A percentile compares a stretch with the other conserved stretches of the same genome.
Evolutionary conservation across 2,113 vertebrate species (phyloP).

Genomic region (Megaceryle maxima): DNA sequence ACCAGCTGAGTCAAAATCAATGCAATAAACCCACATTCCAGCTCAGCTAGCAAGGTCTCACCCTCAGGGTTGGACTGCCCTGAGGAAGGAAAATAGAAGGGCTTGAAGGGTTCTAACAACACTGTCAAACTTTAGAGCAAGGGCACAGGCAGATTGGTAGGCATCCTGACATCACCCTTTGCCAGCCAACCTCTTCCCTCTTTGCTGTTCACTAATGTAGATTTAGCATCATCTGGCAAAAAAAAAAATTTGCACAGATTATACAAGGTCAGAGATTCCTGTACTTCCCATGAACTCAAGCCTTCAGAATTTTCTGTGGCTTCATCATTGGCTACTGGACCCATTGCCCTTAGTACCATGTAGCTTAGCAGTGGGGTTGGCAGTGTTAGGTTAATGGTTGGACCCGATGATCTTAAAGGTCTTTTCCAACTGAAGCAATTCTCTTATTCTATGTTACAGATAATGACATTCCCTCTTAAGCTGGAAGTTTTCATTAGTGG

Average conservation of each 20-base stretch:
- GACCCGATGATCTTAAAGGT: too few relatives aligned
- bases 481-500: background rate
- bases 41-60: constrained; percentile 6
- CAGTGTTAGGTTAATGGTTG: too few relatives aligned
- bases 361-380: too few relatives aligned
- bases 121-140: background rate
- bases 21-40: background rate
- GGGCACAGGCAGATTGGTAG: background rate
- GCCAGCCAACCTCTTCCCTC: background rate
- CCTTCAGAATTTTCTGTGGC: background rate
- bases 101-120: background rate
- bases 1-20: background rate
- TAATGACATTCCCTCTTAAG: background rate
- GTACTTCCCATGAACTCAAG: background rate
- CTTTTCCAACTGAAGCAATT: too few relatives aligned
- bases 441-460: background rate
- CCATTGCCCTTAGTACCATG: background rate
- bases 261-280: background rate
- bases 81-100: background rate
- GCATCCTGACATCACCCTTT: background rate
- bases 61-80: background rate
- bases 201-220: background rate
- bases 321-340: background rate
- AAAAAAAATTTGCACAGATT: background rate
- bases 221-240: background rate